phyloP scores from a whole-genome alignment of 2,888 invertebrate genomes.

The Cataglyphis altisquamis region DNA sequence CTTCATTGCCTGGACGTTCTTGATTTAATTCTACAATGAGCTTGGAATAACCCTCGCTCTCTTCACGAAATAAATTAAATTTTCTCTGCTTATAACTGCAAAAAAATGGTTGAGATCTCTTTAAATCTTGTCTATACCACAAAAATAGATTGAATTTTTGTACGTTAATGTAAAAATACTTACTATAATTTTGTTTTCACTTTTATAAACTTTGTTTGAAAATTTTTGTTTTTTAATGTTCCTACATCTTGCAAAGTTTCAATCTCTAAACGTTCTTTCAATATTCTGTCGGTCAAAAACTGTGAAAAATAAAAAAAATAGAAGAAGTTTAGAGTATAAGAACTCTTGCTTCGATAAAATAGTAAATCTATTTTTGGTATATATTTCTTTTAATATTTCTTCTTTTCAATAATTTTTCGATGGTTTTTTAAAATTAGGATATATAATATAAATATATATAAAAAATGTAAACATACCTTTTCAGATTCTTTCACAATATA shows the following conservation, averaged over 20 bases:
- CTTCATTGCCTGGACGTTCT: slow-evolving; percentile 89
- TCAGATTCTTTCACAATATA: slow-evolving; percentile 93
- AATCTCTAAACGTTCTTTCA: slow-evolving; percentile 97
- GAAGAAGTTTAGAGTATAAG: slow-evolving; percentile 11
- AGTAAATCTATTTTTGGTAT: neutral
- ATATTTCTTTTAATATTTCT: neutral
- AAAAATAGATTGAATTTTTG: slow-evolving; percentile 7
- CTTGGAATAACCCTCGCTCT: slow-evolving; percentile 99
- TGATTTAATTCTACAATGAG: slow-evolving; percentile 97
- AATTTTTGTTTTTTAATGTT: slow-evolving; percentile 95
- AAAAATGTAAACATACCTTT: slow-evolving; percentile 87
- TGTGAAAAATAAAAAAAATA: slow-evolving; percentile 70
- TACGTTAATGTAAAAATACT: slow-evolving; percentile 86
- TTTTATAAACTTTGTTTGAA: slow-evolving; percentile 98
- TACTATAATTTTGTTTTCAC: slow-evolving; percentile 99
- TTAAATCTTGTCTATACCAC: neutral
- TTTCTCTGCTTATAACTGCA: slow-evolving; percentile 99
- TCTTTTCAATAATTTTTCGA: neutral
- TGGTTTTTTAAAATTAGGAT: neutral
- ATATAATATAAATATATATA: neutral
- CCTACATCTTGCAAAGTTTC: slow-evolving; percentile 97
- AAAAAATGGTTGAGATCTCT: slow-evolving; percentile 72
- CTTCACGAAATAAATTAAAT: slow-evolving; percentile 99
- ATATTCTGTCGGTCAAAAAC: slow-evolving; percentile 93
- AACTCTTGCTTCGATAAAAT: neutral